Percentiles rank a stretch among this genome's conserved stretches.
Conservation (phyloP, 2,113 vertebrate genomes). For the Lagopus leucura region DNA sequence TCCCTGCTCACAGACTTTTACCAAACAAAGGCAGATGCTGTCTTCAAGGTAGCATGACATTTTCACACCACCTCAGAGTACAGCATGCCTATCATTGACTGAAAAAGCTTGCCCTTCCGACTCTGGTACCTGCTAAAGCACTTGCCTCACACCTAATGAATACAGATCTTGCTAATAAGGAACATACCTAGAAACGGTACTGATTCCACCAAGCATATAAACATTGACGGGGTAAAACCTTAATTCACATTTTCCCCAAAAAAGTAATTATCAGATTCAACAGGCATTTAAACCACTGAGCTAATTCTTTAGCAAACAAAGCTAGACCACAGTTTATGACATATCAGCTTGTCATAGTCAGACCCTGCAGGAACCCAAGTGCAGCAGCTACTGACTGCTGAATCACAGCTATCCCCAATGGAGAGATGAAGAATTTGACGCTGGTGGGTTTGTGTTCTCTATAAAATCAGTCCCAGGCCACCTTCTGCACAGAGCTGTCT, state of each 20-base stretch:
- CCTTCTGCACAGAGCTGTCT: background rate
- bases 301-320: background rate
- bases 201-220: background rate
- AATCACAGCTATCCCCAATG: background rate
- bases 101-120: background rate
- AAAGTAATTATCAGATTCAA: background rate
- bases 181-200: background rate
- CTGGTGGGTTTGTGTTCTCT: background rate
- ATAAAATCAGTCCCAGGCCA: background rate
- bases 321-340: background rate
- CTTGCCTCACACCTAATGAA: background rate
- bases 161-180: background rate
- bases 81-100: background rate
- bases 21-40: fast-evolving
- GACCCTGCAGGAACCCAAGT: conserved; percentile 7
- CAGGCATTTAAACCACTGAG: background rate
- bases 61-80: background rate
- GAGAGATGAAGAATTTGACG: background rate
- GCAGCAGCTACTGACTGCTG: background rate
- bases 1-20: background rate
- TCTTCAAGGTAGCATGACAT: background rate
- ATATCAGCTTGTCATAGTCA: background rate
- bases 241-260: background rate
- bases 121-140: background rate
- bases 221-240: background rate